phyloP scores from a whole-genome alignment of 2,888 invertebrate genomes.

The Autographa pulchrina region DNA sequence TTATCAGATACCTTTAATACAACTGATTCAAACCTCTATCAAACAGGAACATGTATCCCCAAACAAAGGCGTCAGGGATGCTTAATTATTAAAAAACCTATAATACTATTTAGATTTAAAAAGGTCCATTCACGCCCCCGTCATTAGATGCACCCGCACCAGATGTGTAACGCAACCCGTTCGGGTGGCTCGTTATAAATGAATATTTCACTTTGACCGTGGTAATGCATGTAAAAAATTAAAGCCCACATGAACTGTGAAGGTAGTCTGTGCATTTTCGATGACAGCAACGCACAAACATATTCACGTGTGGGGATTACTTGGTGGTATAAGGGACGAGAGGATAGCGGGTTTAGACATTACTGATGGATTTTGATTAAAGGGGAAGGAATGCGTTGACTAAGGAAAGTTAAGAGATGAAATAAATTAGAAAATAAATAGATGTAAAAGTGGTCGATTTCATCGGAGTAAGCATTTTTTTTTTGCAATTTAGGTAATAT shows the following conservation, averaged over 20 bases:
- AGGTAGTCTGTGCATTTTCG: constrained; percentile 70
- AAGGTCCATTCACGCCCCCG: constrained; percentile 45
- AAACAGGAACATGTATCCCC: not conserved
- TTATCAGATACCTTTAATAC: not conserved
- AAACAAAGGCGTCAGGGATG: constrained; percentile 36
- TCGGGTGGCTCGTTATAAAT: constrained; percentile 67
- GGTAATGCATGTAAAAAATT: constrained; percentile 70
- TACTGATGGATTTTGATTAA: not conserved
- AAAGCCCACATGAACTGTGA: constrained; percentile 62
- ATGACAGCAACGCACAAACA: constrained; percentile 78
- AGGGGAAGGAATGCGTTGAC: too few species aligned
- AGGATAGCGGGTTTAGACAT: constrained; percentile 3
- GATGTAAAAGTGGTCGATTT: too few species aligned
- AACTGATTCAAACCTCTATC: not conserved
- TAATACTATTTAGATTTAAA: constrained; percentile 25
- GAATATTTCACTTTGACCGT: constrained; percentile 71
- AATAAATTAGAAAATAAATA: too few species aligned
- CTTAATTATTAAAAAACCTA: constrained; percentile 29
- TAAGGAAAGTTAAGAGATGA: too few species aligned
- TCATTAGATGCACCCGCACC: constrained; percentile 50
- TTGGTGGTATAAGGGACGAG: constrained; percentile 35
- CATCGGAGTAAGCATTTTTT: too few species aligned
- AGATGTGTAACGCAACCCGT: constrained; percentile 58
- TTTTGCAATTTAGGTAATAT: too few species aligned
- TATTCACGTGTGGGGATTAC: constrained; percentile 62